These are phyloP conservation scores for Tupaia tana DNA, from an alignment of 2,113 vertebrate species.

Conservation along the genomic window DNA sequence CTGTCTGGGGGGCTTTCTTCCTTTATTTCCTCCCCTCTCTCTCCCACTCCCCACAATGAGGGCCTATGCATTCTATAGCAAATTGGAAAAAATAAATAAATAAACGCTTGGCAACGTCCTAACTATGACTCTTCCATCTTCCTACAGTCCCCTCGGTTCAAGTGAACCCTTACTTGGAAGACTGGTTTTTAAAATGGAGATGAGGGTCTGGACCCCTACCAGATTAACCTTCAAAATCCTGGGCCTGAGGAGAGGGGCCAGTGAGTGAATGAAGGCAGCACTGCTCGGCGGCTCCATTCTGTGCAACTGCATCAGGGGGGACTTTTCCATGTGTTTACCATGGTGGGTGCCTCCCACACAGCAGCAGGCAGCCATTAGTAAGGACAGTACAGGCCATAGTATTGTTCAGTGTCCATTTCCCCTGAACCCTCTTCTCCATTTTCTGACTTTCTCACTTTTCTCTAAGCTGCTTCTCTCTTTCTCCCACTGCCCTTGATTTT, in stretches of 20 bases:
- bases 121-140: too few relatives aligned
- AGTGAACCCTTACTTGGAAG: background rate
- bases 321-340: background rate
- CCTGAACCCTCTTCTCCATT: background rate
- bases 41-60: too few relatives aligned
- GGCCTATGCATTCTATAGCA: too few relatives aligned
- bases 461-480: conserved; percentile 80
- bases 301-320: background rate
- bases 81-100: too few relatives aligned
- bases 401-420: background rate
- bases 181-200: background rate
- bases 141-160: background rate
- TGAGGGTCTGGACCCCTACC: background rate
- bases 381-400: background rate
- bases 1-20: too few relatives aligned
- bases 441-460: conserved; percentile 62
- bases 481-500: conserved; percentile 80
- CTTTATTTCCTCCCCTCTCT: too few relatives aligned
- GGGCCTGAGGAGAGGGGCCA: background rate
- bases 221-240: background rate
- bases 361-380: background rate
- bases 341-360: background rate
- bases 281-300: background rate
- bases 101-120: too few relatives aligned
- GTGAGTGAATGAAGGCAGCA: background rate